These are phyloP conservation scores for Deroptyus accipitrinus DNA, from an alignment of 2,113 vertebrate genomes.

Conservation along the genomic window DNA sequence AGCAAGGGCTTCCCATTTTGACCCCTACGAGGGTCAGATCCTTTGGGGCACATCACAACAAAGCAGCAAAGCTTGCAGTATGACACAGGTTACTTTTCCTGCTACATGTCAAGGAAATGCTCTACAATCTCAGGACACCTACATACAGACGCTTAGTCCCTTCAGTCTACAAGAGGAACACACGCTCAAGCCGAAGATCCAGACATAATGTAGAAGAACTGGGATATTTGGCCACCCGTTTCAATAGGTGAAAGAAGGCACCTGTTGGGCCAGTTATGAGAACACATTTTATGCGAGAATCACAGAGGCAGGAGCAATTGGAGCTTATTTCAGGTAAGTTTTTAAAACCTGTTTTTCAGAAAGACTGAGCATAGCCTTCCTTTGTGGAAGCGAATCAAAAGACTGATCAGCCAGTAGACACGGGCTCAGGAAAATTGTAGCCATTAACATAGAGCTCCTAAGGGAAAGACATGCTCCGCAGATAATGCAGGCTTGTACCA, in stretches of 20 bases:
- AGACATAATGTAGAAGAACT: background rate
- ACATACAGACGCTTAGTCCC: background rate
- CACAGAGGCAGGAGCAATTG: background rate
- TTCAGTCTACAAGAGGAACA: background rate
- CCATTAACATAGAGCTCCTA: background rate
- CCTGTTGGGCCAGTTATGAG: background rate
- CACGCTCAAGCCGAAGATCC: background rate
- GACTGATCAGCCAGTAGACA: background rate
- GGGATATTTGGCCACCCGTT: background rate
- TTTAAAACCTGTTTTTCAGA: background rate
- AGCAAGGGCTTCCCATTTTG: background rate
- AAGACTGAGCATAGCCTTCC: background rate
- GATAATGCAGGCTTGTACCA: background rate
- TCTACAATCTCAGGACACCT: background rate
- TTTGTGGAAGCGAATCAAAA: background rate
- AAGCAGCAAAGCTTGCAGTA: background rate
- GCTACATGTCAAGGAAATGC: background rate
- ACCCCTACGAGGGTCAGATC: background rate
- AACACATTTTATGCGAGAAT: background rate
- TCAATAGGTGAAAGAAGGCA: background rate
- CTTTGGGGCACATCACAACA: background rate
- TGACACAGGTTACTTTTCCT: background rate
- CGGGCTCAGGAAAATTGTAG: background rate
- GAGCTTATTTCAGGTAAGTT: background rate
- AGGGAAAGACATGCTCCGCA: background rate